Evolutionary conservation across 1,140 invertebrate species (phyloP).

Genomic region (Atta colombica): DNA sequence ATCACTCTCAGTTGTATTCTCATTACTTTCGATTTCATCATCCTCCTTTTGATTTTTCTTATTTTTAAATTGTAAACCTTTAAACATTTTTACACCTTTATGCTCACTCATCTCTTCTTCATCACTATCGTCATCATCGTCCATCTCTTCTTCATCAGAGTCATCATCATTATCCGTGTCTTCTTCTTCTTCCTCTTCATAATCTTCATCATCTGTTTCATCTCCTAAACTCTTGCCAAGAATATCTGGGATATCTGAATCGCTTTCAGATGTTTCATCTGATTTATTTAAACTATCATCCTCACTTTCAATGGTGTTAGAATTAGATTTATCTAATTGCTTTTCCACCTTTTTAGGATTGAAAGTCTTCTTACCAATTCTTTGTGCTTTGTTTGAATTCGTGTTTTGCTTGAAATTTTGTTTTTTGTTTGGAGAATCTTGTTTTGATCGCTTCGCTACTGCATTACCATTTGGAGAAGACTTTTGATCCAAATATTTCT

Average conservation of each 20-base stretch:
- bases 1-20: slow-evolving; percentile 26
- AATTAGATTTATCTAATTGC: slow-evolving; percentile 53
- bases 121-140: slow-evolving; percentile 56
- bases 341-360: slow-evolving; percentile 41
- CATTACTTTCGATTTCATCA: slow-evolving; percentile 18
- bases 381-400: slow-evolving; percentile 5
- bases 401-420: neutral
- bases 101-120: neutral
- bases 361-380: too few relatives aligned
- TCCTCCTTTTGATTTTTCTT: slow-evolving; percentile 69
- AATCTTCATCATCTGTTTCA: slow-evolving; percentile 64
- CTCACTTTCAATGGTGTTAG: slow-evolving; percentile 57
- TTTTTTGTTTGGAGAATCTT: neutral
- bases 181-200: slow-evolving; percentile 61
- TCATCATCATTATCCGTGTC: slow-evolving; percentile 55
- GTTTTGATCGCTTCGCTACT: neutral
- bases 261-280: slow-evolving; percentile 14
- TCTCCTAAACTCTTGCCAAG: slow-evolving; percentile 61
- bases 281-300: neutral
- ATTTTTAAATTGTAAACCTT: slow-evolving; percentile 22
- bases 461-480: too few relatives aligned
- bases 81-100: slow-evolving; percentile 71
- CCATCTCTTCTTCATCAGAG: slow-evolving; percentile 14
- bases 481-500: too few relatives aligned
- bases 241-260: slow-evolving; percentile 54